Evolutionary conservation across 2,888 invertebrate species (phyloP), one percentile per base, ranked within the genome.

Genomic region (Athalia cordata): DNA sequence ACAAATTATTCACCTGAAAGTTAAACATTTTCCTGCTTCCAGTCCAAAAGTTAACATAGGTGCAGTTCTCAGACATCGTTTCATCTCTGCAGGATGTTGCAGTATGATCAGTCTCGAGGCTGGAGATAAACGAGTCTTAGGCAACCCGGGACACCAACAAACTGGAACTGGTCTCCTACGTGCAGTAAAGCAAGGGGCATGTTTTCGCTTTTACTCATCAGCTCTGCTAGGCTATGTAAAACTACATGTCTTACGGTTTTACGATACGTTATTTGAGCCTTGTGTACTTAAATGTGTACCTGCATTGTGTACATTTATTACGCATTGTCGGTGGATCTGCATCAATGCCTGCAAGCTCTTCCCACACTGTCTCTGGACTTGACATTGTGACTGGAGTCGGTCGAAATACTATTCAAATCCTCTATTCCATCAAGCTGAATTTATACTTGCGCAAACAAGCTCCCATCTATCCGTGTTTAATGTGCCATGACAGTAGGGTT

Each of bases 61-160:
- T 13, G 96, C 97, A 50, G 98, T 98, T 75, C 97, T 93, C 65
- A 98, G 92, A 85, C 96, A 96, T 83, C 98, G 92, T 87, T 96
- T 96, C 87, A 97, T 96, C 92, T 98, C 98, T 80, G 97, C 97
- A 11, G 98, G 98, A 91, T 98, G 98, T 90, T 98, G 98, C 6
- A 98, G 91, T 79, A 98, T 92, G 82, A 97, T 93, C 67, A 98
- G 92, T 84, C 92, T 93, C 79, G 96, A 96, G 77, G 91, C 91
- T 11, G 96, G 95, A 77, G 90, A 89, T 49, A 98, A 87, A 65
- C 93, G 94, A 77, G 93, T 92, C 76, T 93, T 91, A 6, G 98
- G 97, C 80, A 98, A 91, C 64, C 95, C 96, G 57, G 93, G 92
- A 90, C 98, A 98, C 96, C 97, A 98, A 88, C 98, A 98, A n/a